Evolutionary conservation across 2,888 invertebrate genomes (phyloP), one percentile per base, ranked within the genome.

Genomic region (Leptopterna dolabrata): DNA sequence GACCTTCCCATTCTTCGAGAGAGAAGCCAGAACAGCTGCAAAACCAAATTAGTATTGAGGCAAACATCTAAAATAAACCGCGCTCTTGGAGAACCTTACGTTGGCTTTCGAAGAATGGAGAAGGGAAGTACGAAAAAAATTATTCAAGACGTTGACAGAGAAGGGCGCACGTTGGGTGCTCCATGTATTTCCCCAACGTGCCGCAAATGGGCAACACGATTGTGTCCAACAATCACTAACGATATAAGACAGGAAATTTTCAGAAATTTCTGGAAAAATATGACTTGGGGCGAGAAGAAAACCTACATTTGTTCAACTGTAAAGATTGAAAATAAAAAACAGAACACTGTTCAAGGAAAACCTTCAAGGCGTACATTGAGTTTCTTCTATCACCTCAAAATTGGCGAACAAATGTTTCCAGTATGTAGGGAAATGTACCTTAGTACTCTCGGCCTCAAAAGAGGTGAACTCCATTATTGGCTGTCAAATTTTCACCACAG

Each of bases 131-230:
- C 86, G n/a, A 86, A 86, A 29, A 87, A 55, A 63, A 81, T 87
- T 29, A 81, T 81, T 7, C 87, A 87, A 9, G 80, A 87, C 19
- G 81, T 63, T 71, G 81, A 51, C 9, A 24, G 81, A n/a, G 80
- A 87, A n/a, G 87, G 43, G 2, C 41, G 70, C n/a, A 63, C 16
- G n/a, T 81, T 87, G 80, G 87, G 87, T 30, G 70, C 87, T 24
- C 27, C 70, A 19, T 87, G 81, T 36, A 16, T 27, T 16, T 87
- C 87, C 4, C 27, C 41, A 16, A 4, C 30, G 16, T 87, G 87
- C 71, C 24, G 19, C 14, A 87, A 81, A 43, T 80, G 36, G 41
- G 27, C 41, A 3, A 87, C 29, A 9, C 45, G 87, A 63, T 16
- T 7, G 27, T 87, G 87, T 47, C 1, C n/a, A 3, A n/a, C 70